Evolutionary conservation across 2,113 vertebrate species (phyloP).

Genomic region (Anguilla rostrata): DNA sequence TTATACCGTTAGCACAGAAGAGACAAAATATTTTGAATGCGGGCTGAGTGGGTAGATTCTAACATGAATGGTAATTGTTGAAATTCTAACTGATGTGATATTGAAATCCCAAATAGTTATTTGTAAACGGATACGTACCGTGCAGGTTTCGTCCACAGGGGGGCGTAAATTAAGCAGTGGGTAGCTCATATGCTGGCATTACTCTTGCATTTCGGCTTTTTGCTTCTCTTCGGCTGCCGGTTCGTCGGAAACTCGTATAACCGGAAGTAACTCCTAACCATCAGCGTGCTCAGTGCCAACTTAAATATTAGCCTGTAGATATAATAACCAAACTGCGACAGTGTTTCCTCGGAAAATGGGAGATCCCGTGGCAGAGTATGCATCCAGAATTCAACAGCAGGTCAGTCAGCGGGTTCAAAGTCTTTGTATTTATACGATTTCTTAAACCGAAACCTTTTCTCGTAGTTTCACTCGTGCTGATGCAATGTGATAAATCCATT

Average conservation of each 20-base stretch:
- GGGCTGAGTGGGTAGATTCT: too few relatives aligned
- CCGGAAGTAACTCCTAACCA: background rate
- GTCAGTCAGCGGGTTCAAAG: constrained; percentile 52
- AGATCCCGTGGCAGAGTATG: constrained; percentile 61
- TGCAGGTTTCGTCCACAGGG: background rate
- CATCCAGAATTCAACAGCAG: constrained; percentile 77
- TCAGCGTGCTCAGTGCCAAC: background rate
- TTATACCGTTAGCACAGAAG: too few relatives aligned
- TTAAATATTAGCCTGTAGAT: background rate
- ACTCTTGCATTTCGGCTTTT: background rate
- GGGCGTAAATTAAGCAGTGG: background rate
- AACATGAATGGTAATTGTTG: too few relatives aligned
- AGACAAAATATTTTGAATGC: too few relatives aligned
- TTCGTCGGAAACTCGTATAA: background rate
- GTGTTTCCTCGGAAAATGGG: constrained; percentile 66
- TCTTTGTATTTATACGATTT: background rate
- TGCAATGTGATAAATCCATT: background rate
- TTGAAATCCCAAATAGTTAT: background rate
- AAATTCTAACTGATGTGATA: background rate
- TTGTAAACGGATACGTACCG: background rate
- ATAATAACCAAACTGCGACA: background rate
- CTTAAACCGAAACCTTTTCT: background rate
- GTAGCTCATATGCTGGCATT: background rate
- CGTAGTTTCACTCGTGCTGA: background rate
- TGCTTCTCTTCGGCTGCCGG: background rate